These are phyloP conservation scores for Saimiri boliviensis DNA, from an alignment of 2,113 vertebrate species.

Conservation along the genomic window DNA sequence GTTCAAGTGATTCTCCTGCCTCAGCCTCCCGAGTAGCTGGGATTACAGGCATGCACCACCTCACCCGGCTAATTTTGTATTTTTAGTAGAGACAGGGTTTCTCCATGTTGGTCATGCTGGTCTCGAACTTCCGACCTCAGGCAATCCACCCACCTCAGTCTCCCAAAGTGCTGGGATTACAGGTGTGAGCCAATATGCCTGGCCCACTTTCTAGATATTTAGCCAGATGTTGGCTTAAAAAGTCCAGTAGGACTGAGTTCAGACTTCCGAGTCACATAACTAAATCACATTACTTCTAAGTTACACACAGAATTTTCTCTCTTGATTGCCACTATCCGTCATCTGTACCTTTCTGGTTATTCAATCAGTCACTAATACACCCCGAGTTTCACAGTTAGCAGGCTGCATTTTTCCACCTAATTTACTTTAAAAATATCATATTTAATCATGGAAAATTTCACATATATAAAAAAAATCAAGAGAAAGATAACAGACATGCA, in stretches of 20 bases:
- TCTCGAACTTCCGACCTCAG: too few relatives aligned
- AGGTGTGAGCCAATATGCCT: too few relatives aligned
- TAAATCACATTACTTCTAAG: neutral
- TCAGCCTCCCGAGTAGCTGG: too few relatives aligned
- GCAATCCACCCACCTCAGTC: too few relatives aligned
- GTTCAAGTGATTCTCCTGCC: too few relatives aligned
- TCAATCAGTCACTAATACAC: neutral
- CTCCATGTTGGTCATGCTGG: too few relatives aligned
- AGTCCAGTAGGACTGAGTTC: neutral
- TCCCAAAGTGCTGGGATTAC: too few relatives aligned
- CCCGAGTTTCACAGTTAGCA: neutral
- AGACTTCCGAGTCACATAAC: neutral
- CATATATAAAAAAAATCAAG: neutral
- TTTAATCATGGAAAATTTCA: neutral
- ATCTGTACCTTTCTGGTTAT: neutral
- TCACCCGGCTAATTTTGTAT: too few relatives aligned
- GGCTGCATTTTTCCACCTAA: neutral
- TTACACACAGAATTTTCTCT: neutral
- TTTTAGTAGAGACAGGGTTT: too few relatives aligned
- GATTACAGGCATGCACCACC: too few relatives aligned
- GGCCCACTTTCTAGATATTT: neutral
- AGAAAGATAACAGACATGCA: neutral
- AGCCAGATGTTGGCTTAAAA: neutral
- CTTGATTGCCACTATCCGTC: neutral
- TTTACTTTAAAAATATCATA: neutral